A percentile compares a stretch with the other conserved stretches of the same genome.
These are phyloP conservation scores for Microctenopoma stevenorrisi DNA, from an alignment of 2,797 vertebrate species.

Conservation along the genomic window DNA sequence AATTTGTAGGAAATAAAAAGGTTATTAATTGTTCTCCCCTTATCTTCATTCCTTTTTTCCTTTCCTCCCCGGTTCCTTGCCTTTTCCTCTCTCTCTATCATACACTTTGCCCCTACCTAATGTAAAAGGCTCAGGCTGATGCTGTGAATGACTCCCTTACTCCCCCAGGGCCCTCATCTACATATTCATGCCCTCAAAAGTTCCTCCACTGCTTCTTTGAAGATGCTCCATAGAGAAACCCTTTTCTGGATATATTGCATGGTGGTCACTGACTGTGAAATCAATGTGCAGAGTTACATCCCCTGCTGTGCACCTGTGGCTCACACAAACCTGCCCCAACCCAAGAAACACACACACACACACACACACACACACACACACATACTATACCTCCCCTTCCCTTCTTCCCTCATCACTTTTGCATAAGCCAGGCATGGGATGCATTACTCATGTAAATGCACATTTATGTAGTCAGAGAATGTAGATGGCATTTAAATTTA, in stretches of 20 bases:
- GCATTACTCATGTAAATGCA: slow-evolving; percentile 51
- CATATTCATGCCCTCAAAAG: slow-evolving; percentile 77
- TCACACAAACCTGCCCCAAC: slow-evolving; percentile 22
- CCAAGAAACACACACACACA: slow-evolving; percentile 11
- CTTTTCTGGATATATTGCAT: slow-evolving; percentile 65
- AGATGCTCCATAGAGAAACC: slow-evolving; percentile 64
- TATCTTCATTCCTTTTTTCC: slow-evolving; percentile 33
- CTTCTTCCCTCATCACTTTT: slow-evolving; percentile 42
- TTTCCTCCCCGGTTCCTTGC: slow-evolving; percentile 20
- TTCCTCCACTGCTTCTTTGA: slow-evolving; percentile 65
- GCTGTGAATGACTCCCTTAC: slow-evolving; percentile 67
- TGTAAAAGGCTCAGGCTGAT: slow-evolving; percentile 64
- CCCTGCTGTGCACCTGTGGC: slow-evolving; percentile 69
- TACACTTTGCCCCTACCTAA: slow-evolving; percentile 53
- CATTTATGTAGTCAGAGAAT: slow-evolving; percentile 35
- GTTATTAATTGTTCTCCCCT: slow-evolving; percentile 47
- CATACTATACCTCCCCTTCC: slow-evolving; percentile 5
- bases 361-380: slow-evolving; percentile 1
- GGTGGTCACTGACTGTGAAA: slow-evolving; percentile 71
- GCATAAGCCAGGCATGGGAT: slow-evolving; percentile 30
- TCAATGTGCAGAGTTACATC: slow-evolving; percentile 61
- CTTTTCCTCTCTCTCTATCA: slow-evolving; percentile 37
- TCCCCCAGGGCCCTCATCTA: slow-evolving; percentile 65
- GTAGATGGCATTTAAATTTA: slow-evolving; percentile 50
- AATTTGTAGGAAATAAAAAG: slow-evolving; percentile 50